Conservation (phyloP, 1,140 invertebrate genomes). For the Aphidius gifuensis region DNA sequence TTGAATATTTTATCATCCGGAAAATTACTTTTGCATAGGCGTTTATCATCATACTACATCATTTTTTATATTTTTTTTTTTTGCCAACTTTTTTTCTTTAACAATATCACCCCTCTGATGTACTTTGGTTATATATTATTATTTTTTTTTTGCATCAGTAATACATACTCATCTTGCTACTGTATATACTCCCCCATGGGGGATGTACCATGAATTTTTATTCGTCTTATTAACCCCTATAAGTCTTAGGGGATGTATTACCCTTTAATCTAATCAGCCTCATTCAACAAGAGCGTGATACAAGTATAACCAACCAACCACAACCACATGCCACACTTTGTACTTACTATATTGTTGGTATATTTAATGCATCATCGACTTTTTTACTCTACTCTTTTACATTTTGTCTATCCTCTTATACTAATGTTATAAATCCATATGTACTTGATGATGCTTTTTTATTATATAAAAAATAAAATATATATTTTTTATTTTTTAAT, state of each 20-base stretch:
- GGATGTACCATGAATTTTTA: no score
- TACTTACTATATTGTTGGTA: not conserved
- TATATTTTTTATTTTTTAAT: no score
- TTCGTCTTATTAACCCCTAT: no score
- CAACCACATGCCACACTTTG: not conserved
- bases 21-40: constrained; percentile 18
- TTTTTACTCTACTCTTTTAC: no score
- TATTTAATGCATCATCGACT: no score
- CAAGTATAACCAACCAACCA: not conserved
- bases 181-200: no score
- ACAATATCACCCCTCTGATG: not conserved
- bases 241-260: not conserved
- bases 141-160: not conserved
- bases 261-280: constrained; percentile 17
- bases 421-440: no score
- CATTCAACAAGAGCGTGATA: constrained; percentile 5
- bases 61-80: constrained; percentile 10
- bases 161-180: no score
- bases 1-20: constrained; percentile 14
- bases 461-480: no score
- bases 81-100: constrained; percentile 1
- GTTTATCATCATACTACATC: constrained; percentile 12
- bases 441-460: no score
- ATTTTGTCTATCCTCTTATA: no score
- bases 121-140: not conserved